Evolutionary conservation across 2,888 invertebrate species (phyloP), one percentile per base, ranked within the genome.

Genomic region (Gandaritis pyraliata): DNA sequence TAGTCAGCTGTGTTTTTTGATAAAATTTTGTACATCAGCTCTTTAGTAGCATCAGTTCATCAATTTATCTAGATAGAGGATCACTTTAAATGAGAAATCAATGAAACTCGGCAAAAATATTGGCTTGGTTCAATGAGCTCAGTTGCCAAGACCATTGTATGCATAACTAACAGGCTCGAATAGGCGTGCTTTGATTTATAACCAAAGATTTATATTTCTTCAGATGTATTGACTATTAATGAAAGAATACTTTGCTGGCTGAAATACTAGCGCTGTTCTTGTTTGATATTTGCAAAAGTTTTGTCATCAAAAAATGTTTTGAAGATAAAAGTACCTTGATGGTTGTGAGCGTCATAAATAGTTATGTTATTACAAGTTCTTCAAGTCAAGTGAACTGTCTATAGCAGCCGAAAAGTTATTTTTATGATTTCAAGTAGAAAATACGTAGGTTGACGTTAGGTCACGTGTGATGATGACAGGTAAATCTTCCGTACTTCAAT

Each of bases 141-240:
- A 30, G n/a, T 30, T 47, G 47, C 47, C 45, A 43, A 52, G 6
- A 30, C 23, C 52, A 8, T 29, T 52, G 50, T 39, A 39, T 51
- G 38, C 8, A 39, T 51, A 51, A 13, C 41, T 29, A 13, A 11
- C 7, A 41, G 29, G 15, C 51, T 39, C n/a, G 23, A 51, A 39
- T 41, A 16, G 13, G 51, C 50, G 23, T 38, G 50, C 39, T 13
- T n/a, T 51, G 51, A 41, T 51, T 51, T 33, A 51, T 41, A 51
- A 51, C 39, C 23, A 39, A 10, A 41, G 13, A 41, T 23, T 52
- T 29, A 41, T 23, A 52, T 52, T 41, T 15, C 15, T 33, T 16
- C 15, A 48, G 48, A 33, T 15, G 13, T 48, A 52, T 52, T 52
- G 51, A 39, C 6, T 5, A 52, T n/a, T 43, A 15, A 39, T 18